phyloP scores from a whole-genome alignment of 37 sponge, comb jelly and placozoan genomes.

The Beroe forskalii region DNA sequence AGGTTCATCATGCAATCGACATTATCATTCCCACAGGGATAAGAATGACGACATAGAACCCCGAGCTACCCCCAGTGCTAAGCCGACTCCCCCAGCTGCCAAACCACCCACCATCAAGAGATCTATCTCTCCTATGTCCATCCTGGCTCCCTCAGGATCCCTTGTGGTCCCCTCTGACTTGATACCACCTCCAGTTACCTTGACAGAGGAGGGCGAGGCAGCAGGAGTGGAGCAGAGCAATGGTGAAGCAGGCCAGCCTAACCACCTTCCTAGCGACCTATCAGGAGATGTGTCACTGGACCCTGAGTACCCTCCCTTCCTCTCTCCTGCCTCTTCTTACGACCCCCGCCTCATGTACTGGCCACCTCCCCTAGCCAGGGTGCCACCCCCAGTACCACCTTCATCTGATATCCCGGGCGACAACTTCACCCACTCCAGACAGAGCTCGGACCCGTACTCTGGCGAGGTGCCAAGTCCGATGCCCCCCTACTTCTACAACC shows the following conservation, averaged over 20 bases:
- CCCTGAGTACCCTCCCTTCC: slow-evolving; percentile 17
- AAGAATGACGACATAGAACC: slow-evolving; percentile 38
- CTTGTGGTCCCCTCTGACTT: neutral
- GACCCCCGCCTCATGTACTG: slow-evolving; percentile 34
- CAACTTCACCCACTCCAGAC: neutral
- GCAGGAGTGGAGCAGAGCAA: neutral
- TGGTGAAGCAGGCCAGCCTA: neutral
- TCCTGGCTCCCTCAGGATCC: neutral
- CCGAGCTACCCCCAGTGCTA: slow-evolving; percentile 18
- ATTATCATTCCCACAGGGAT: no score
- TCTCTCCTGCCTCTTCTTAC: slow-evolving; percentile 29
- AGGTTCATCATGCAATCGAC: no score
- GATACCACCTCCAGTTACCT: neutral
- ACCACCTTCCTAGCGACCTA: neutral
- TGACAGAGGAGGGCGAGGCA: neutral
- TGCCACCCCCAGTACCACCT: no score
- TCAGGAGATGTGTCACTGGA: neutral
- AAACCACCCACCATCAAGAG: no score
- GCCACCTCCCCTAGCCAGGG: no score
- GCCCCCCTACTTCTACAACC: slow-evolving; percentile 14
- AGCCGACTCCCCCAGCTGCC: no score
- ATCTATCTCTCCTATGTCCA: slow-evolving; percentile 46
- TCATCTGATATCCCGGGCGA: neutral
- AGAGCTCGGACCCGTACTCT: neutral
- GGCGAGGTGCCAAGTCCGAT: neutral